These are phyloP conservation scores for Rafetus swinhoei DNA, from an alignment of 2,113 vertebrate genomes.

Conservation along the genomic window DNA sequence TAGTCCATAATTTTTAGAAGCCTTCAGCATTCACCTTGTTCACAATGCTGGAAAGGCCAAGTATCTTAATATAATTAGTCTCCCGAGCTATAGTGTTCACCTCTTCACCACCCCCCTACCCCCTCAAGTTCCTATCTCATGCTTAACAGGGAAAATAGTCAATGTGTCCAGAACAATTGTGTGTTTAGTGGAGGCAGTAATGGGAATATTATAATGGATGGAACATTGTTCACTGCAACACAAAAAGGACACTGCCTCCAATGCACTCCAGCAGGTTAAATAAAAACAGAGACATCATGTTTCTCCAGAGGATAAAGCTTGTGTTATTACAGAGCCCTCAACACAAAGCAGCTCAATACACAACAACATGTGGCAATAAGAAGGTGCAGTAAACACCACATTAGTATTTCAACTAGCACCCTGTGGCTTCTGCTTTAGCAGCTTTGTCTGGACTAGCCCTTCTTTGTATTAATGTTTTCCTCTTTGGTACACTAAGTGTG, in stretches of 20 bases:
- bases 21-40: fast-evolving
- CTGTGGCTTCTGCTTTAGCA: constrained; percentile 29
- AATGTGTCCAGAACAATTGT: not conserved
- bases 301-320: not conserved
- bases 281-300: not conserved
- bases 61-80: fast-evolving
- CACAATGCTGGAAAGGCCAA: not conserved
- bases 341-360: not conserved
- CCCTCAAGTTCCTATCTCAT: not conserved
- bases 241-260: not conserved
- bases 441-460: not conserved
- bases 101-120: not conserved
- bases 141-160: not conserved
- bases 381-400: constrained; percentile 35
- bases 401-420: constrained; percentile 36
- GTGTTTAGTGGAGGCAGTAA: not conserved
- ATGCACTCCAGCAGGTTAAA: not conserved
- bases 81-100: not conserved
- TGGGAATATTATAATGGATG: fast-evolving
- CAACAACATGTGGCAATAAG: not conserved
- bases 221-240: not conserved
- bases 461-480: not conserved
- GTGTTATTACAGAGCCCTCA: not conserved
- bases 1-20: not conserved
- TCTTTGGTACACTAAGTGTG: not conserved